Base-by-base conservation (phyloP, 2,888 invertebrate species). In the Prosopocoilus inquinatus region DNA sequence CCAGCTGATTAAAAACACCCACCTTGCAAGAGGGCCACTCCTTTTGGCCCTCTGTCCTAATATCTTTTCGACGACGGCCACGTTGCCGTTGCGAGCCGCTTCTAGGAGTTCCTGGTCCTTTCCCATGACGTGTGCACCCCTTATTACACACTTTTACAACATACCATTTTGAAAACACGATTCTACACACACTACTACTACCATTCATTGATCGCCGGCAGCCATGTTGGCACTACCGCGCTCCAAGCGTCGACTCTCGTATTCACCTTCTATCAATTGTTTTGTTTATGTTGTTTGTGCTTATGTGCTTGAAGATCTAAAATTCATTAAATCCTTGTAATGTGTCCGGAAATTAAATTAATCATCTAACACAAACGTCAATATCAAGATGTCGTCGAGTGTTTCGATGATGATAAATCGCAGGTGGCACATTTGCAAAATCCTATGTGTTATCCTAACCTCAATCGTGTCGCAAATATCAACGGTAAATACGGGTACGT, bases 71-170 rank as follows among this genome's bases (percentile, higher is more conserved):
- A 95, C 92, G 70, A 89, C 86, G 67, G 86, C 83, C 71, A 89
- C 85, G 79, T 96, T 93, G 75, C 96, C 96, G 81, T 88, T 92
- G 72, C 96, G 87, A 67, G 96, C 94, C 69, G 95, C 96, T 77
- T 96, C 96, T 78, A 96, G 83, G 79, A 96, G 86, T 81, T 96
- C 96, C 80, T 95, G 94, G 80, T 96, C 96, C 81, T 94, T 94
- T 77, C 96, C 96, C 95, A 96, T 96, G 76, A 77, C 79, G 80
- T 79, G 78, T 79, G 64, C 65, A 67, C 61, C 45, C 50, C 58
- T 60, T 64, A 63, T 65, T 66, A 67, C 66, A 64, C 69, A 69
- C 69, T 70, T 69, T 70, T 71, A 67, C 57, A 68, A 69, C 67
- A 69, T 69, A 72, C 71, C 72, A 73, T 73, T 73, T 65, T 64